Percentiles rank a stretch among this genome's conserved stretches.
These are phyloP conservation scores for Isoperla grammatica DNA, from an alignment of 2,888 invertebrate genomes.

Conservation along the genomic window DNA sequence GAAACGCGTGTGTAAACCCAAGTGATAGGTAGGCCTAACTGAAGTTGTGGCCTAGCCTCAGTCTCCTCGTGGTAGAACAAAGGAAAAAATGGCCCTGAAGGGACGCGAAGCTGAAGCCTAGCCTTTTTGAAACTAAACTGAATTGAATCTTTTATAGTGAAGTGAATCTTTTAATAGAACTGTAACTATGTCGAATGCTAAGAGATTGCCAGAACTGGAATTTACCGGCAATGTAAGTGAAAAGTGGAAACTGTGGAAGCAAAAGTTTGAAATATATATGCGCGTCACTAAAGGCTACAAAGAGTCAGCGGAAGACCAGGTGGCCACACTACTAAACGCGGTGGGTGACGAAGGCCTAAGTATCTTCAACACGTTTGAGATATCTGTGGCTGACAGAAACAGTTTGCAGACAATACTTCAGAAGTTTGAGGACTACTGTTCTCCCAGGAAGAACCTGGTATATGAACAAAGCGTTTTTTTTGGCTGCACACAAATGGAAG, in stretches of 20 bases:
- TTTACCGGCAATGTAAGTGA: not conserved
- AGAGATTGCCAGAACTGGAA: too few relatives aligned
- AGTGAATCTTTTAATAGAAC: too few relatives aligned
- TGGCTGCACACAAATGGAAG: too few relatives aligned
- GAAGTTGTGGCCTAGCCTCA: too few relatives aligned
- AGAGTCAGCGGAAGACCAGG: not conserved
- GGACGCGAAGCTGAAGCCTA: too few relatives aligned
- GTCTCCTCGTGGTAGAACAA: too few relatives aligned
- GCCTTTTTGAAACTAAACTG: too few relatives aligned
- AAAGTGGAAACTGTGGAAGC: not conserved
- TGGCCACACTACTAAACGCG: not conserved
- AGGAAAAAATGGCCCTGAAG: too few relatives aligned
- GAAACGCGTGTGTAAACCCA: too few relatives aligned
- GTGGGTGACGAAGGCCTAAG: not conserved
- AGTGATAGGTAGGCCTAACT: too few relatives aligned
- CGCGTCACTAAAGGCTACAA: not conserved
- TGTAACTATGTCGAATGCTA: too few relatives aligned
- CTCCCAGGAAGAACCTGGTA: not conserved
- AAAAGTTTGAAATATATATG: slow-evolving; percentile 1
- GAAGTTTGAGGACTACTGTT: not conserved
- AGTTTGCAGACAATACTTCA: not conserved
- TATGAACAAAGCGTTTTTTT: not conserved
- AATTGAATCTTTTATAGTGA: too few relatives aligned
- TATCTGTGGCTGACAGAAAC: not conserved
- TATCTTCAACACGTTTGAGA: not conserved